phyloP scores from a whole-genome alignment of 2,888 invertebrate genomes.

The Phyllotreta cruciferae region DNA sequence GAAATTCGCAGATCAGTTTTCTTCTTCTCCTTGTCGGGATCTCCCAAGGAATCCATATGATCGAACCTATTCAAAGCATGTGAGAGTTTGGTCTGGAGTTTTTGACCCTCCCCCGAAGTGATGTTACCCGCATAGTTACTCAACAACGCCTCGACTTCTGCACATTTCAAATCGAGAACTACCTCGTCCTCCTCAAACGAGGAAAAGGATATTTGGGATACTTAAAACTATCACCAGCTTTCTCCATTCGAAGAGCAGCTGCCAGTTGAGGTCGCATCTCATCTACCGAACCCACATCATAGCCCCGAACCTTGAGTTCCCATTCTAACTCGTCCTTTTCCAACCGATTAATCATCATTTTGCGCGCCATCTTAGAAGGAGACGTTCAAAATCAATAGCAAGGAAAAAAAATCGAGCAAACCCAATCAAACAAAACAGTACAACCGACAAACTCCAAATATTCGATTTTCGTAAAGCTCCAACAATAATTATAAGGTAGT shows the following conservation, averaged over 20 bases:
- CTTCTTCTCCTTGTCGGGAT: background rate
- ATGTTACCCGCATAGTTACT: background rate
- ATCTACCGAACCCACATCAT: background rate
- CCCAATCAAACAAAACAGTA: too few species aligned
- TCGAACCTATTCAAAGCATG: constrained; percentile 21
- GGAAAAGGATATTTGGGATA: constrained; percentile 19
- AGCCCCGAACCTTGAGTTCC: constrained; percentile 20
- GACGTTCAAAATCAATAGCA: too few species aligned
- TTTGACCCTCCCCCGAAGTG: constrained; percentile 5
- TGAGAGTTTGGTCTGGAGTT: constrained; percentile 20
- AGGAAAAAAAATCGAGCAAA: too few species aligned
- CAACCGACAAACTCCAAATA: too few species aligned
- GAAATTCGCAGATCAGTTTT: constrained; percentile 2
- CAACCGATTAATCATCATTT: constrained; percentile 20
- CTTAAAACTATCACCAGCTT: constrained; percentile 7
- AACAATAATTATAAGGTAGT: too few species aligned
- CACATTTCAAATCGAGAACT: constrained; percentile 7
- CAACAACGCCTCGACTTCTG: background rate
- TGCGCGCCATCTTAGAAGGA: background rate
- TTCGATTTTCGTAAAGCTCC: too few species aligned
- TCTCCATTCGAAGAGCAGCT: constrained; percentile 18
- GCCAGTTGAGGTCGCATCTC: constrained; percentile 18
- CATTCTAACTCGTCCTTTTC: constrained; percentile 20
- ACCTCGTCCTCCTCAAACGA: constrained; percentile 19
- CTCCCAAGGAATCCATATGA: constrained; percentile 6